Evolutionary conservation across 1,140 invertebrate species (phyloP).

Genomic region (Drosophila gunungcola): DNA sequence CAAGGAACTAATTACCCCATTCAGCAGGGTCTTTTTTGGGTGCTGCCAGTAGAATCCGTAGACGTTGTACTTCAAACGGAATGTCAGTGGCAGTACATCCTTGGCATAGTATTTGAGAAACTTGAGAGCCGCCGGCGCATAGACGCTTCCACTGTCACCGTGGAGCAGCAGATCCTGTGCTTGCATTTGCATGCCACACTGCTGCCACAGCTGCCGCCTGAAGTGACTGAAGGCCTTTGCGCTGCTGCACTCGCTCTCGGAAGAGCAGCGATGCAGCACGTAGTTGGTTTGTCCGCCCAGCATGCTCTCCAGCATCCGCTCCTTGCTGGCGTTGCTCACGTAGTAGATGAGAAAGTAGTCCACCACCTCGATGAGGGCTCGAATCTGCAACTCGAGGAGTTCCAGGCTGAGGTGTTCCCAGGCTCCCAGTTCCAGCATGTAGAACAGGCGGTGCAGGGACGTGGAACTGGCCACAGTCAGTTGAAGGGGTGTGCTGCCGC

Average conservation of each 20-base stretch:
- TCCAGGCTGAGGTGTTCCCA: slow-evolving; percentile 85
- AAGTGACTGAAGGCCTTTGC: slow-evolving; percentile 50
- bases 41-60: slow-evolving; percentile 90
- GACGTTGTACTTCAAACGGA: slow-evolving; percentile 88
- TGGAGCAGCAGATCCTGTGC: slow-evolving; percentile 88
- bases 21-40: slow-evolving; percentile 86
- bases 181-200: slow-evolving; percentile 75
- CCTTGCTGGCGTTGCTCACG: slow-evolving; percentile 37
- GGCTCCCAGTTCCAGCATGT: slow-evolving; percentile 86
- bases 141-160: slow-evolving; percentile 87
- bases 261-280: slow-evolving; percentile 53
- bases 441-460: slow-evolving; percentile 86
- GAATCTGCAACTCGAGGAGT: slow-evolving; percentile 87
- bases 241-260: slow-evolving; percentile 46
- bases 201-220: slow-evolving; percentile 50
- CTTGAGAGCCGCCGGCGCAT: slow-evolving; percentile 87
- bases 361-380: slow-evolving; percentile 87
- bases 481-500: slow-evolving; percentile 44
- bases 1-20: slow-evolving; percentile 74
- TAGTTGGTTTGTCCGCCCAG: slow-evolving; percentile 44
- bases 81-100: slow-evolving; percentile 83
- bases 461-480: slow-evolving; percentile 79
- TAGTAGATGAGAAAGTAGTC: slow-evolving; percentile 88
- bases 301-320: slow-evolving; percentile 40
- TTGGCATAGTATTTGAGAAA: slow-evolving; percentile 88